phyloP scores from a whole-genome alignment of 2,113 vertebrate genomes.

The Clarias gariepinus region DNA sequence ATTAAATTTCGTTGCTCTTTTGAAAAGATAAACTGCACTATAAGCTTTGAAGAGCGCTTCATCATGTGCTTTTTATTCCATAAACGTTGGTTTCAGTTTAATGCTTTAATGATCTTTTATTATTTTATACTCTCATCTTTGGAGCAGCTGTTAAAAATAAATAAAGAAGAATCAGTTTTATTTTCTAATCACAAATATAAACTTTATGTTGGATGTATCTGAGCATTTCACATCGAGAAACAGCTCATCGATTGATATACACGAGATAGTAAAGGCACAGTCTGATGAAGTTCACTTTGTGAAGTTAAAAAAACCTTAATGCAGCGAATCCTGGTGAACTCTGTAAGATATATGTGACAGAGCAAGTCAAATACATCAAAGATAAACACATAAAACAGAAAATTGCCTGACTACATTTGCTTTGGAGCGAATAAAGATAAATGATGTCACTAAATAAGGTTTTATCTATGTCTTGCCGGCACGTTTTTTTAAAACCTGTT shows the following conservation, averaged over 20 bases:
- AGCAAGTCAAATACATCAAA: background rate
- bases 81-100: background rate
- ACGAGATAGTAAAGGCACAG: background rate
- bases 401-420: background rate
- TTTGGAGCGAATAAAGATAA: background rate
- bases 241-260: background rate
- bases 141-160: background rate
- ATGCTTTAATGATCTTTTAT: background rate
- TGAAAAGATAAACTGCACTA: background rate
- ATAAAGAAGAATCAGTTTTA: background rate
- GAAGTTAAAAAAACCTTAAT: background rate
- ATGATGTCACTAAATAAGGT: background rate
- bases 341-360: background rate
- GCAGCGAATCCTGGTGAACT: background rate
- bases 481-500: background rate
- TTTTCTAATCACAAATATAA: background rate
- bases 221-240: background rate
- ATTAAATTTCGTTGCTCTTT: slow-evolving; percentile 30
- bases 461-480: background rate
- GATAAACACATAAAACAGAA: background rate
- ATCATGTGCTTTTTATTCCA: background rate
- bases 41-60: slow-evolving; percentile 10
- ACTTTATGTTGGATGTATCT: background rate
- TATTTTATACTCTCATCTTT: background rate
- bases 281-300: background rate